Percentiles rank a stretch among this genome's conserved stretches.
phyloP scores from a whole-genome alignment of 2,888 invertebrate genomes.

The Drosophila mettleri region DNA sequence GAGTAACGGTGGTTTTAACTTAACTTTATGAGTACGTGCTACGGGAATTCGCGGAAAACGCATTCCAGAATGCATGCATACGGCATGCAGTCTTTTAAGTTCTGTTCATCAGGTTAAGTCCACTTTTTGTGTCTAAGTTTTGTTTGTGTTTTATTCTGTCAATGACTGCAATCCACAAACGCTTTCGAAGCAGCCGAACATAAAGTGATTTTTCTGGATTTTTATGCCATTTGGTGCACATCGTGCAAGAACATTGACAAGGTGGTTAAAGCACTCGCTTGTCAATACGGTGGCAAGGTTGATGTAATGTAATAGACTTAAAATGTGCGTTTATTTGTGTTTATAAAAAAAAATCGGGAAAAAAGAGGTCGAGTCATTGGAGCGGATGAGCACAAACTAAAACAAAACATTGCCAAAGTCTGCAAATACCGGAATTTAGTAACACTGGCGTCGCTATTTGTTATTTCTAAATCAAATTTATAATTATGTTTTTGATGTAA shows the following conservation, averaged over 20 bases:
- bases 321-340: slow-evolving; percentile 76
- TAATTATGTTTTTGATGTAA: neutral
- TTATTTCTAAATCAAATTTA: neutral
- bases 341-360: slow-evolving; percentile 56
- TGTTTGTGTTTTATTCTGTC: neutral
- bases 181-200: slow-evolving; percentile 53
- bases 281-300: slow-evolving; percentile 50
- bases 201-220: slow-evolving; percentile 61
- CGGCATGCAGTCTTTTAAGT: neutral
- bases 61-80: too few relatives aligned
- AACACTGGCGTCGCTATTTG: slow-evolving; percentile 21
- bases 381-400: slow-evolving; percentile 70
- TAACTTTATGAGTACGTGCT: neutral
- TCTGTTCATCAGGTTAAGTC: neutral
- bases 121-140: neutral
- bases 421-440: slow-evolving; percentile 30
- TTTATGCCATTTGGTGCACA: slow-evolving; percentile 67
- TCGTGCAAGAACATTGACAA: slow-evolving; percentile 66
- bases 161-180: slow-evolving; percentile 58
- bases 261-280: slow-evolving; percentile 49
- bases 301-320: slow-evolving; percentile 54
- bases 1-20: slow-evolving; percentile 21
- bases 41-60: neutral
- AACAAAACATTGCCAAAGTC: slow-evolving; percentile 59
- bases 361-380: slow-evolving; percentile 63